A percentile compares a stretch with the other conserved stretches of the same genome.
Conservation (phyloP, 2,797 vertebrate genomes). For the Selene dorsalis region DNA sequence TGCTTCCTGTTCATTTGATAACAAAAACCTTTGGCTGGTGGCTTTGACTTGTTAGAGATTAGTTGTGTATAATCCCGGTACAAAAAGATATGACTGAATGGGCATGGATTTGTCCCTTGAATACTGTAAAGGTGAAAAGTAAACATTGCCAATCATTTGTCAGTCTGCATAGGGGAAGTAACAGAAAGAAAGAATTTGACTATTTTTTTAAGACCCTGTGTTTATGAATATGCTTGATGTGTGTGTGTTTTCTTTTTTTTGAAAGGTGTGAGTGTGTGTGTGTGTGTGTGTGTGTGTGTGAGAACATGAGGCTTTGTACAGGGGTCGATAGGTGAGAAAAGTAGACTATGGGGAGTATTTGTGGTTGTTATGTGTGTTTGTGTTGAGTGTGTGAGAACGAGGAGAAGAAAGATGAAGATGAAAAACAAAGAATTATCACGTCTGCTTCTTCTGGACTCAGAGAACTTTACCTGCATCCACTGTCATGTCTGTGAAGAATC, state of each 20-base stretch:
- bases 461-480: neutral
- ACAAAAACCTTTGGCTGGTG: slow-evolving; percentile 57
- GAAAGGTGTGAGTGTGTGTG: neutral
- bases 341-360: slow-evolving; percentile 34
- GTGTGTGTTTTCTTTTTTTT: neutral
- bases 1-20: slow-evolving; percentile 73
- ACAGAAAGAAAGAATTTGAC: neutral
- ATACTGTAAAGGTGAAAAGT: slow-evolving; percentile 6
- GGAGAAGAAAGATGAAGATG: neutral
- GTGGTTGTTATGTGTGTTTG: slow-evolving; percentile 7
- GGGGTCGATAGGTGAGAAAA: slow-evolving; percentile 6
- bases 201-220: slow-evolving; percentile 25
- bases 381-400: neutral
- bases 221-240: slow-evolving; percentile 35
- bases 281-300: neutral
- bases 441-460: neutral
- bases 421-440: neutral
- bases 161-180: slow-evolving; percentile 9
- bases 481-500: neutral
- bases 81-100: slow-evolving; percentile 20
- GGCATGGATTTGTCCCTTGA: slow-evolving; percentile 1
- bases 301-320: neutral
- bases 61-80: slow-evolving; percentile 35
- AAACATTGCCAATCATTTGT: neutral
- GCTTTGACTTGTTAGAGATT: slow-evolving; percentile 68